Base-by-base conservation (phyloP, 2,888 invertebrate genomes). In the Piscicola geometra region DNA sequence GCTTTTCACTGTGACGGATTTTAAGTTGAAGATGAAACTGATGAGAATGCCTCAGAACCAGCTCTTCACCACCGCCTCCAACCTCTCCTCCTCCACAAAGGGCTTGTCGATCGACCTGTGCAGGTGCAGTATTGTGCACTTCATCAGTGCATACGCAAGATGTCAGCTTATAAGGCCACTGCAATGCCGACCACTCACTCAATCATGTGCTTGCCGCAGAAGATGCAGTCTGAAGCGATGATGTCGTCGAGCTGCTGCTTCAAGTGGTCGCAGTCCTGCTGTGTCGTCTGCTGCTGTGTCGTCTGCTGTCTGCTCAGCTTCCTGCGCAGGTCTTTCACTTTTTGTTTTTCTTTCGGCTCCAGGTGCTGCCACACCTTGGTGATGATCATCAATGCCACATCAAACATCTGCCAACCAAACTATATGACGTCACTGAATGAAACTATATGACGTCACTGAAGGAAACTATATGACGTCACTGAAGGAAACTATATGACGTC, bases 191-290 rank as follows among this genome's bases (percentile, higher is more conserved):
- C 1, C 33, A 72, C 72, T 71, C 82, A 89, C 89, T 88, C 88
- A 82, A 96, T 94, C 91, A 95, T 93, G 81, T 90, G 89, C 80
- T 94, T 92, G 1, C 97, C 95, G 84, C 97, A 97, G 86, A 91
- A 94, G 3, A 94, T 88, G 85, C 97, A 97, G 86, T 97, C 95
- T 0, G 90, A 89, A 0, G 95, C 95, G 0, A 96, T 88, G 1
- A 96, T 89, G 82, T 93, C 92, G 85, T 96, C 95, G 50, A 96
- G 89, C 81, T 94, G 92, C 64, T 89, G 88, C 86, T 92, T 90
- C 0, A 75, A 76, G 2, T 15, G 66, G 35, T 35, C 60, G 15
- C 41, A 52, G 32, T 52, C 68, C 50, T 47, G 25, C 0, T 18
- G 28, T 28, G 25, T 1, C 12, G 28, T 33, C 50, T 72, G 68